Evolutionary conservation across 2,888 invertebrate species (phyloP).

Genomic region (Polyommatus iphigenia): DNA sequence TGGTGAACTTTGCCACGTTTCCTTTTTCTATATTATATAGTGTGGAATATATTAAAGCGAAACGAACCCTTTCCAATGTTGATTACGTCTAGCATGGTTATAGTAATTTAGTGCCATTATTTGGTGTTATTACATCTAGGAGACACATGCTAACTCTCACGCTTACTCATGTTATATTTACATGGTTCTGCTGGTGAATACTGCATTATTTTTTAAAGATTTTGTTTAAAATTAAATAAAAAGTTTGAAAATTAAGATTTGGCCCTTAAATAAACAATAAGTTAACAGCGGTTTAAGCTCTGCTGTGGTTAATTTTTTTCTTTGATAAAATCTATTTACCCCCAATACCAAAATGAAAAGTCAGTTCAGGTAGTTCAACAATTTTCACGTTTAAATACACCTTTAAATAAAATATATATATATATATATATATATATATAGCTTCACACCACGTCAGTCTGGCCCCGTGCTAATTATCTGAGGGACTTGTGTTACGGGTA

Average conservation of each 20-base stretch:
- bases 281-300: background rate
- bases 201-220: background rate
- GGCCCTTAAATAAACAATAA: background rate
- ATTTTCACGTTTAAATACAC: no score
- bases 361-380: no score
- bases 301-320: background rate
- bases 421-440: no score
- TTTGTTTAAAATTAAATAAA: background rate
- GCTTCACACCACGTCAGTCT: no score
- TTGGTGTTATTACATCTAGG: constrained; percentile 44
- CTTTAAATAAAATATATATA: no score
- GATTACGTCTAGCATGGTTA: constrained; percentile 29
- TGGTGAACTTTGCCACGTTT: background rate
- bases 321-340: background rate
- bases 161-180: constrained; percentile 34
- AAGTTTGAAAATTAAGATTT: background rate
- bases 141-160: constrained; percentile 39
- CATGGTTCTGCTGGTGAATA: background rate
- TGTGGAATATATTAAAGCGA: background rate
- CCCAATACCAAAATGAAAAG: background rate
- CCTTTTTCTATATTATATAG: background rate
- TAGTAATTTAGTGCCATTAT: constrained; percentile 48
- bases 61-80: constrained; percentile 34
- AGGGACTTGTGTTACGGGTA: no score
- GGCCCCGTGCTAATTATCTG: no score